Evolutionary conservation across 1,140 invertebrate genomes (phyloP), one percentile per base, ranked within the genome.

Genomic region (Lanistes nyassanus): DNA sequence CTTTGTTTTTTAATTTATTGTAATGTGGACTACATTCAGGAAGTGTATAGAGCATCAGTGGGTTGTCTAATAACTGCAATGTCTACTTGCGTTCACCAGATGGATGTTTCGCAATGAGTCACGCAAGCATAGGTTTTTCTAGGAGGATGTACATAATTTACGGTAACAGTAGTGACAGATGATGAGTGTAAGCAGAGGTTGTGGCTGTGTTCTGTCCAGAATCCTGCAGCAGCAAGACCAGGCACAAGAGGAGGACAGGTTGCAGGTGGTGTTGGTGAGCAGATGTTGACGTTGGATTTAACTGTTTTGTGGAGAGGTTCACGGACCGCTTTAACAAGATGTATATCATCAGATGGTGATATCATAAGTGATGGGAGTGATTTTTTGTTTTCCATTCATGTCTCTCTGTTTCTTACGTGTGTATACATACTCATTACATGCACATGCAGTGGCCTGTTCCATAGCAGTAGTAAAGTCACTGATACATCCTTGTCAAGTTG

Each of bases 171-270:
- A n/a, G n/a, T n/a, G n/a, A n/a, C n/a, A n/a, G n/a, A n/a, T n/a
- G n/a, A n/a, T n/a, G n/a, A n/a, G n/a, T n/a, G n/a, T n/a, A n/a
- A n/a, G n/a, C n/a, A n/a, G n/a, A n/a, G n/a, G n/a, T n/a, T n/a
- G n/a, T n/a, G n/a, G n/a, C n/a, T n/a, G n/a, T n/a, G 5, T 47
- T 47, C 19, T 34, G 36, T 64, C n/a, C 68, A 87, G 86, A 86
- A 86, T 78, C 86, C 85, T 64, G 83, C 82, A 36, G 85, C 85
- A 76, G 85, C 85, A 34, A 64, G 85, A 58, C 86, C 86, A 36
- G 85, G 85, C 34, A 85, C 84, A 13, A 81, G 82, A 74, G 85
- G 84, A 29, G 86, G 85, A 3, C 79, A 80, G 26, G 75, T 80
- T 23, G 83, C 77, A 36, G 84, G 81, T 51, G 85, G 86, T 69